Evolutionary conservation across 2,797 vertebrate species (phyloP).

Genomic region (Scomberomorus guttatus): DNA sequence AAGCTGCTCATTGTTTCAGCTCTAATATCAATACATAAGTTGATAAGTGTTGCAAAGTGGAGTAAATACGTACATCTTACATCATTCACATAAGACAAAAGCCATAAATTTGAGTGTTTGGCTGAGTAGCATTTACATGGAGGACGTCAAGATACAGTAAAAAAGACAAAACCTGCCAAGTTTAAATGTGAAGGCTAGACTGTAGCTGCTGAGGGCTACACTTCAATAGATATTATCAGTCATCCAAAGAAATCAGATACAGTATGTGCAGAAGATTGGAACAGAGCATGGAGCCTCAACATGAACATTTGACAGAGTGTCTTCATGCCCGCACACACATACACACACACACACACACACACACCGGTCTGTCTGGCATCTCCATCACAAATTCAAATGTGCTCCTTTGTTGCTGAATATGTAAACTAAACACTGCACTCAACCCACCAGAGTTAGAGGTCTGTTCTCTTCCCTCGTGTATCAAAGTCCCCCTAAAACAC

Average conservation of each 20-base stretch:
- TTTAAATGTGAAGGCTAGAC: neutral
- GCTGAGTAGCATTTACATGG: neutral
- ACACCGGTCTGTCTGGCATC: neutral
- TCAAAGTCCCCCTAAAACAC: neutral
- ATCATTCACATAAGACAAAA: neutral
- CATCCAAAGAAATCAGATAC: slow-evolving; percentile 3
- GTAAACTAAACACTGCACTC: neutral
- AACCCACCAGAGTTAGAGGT: neutral
- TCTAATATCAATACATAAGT: neutral
- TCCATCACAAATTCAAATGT: neutral
- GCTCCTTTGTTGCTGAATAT: slow-evolving; percentile 4
- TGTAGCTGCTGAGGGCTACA: neutral
- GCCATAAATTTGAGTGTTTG: neutral
- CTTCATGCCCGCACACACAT: neutral
- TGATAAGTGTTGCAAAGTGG: neutral
- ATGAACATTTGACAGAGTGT: slow-evolving; percentile 18
- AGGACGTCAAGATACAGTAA: neutral
- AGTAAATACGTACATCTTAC: neutral
- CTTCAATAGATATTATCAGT: slow-evolving; percentile 27
- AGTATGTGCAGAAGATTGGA: slow-evolving; percentile 30
- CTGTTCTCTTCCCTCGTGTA: neutral
- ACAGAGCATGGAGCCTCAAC: slow-evolving; percentile 18
- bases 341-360: neutral
- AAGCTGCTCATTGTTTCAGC: neutral
- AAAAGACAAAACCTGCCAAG: neutral